A percentile compares a stretch with the other conserved stretches of the same genome.
Evolutionary conservation across 2,113 vertebrate species (phyloP).

Genomic region (Antigone vipio): DNA sequence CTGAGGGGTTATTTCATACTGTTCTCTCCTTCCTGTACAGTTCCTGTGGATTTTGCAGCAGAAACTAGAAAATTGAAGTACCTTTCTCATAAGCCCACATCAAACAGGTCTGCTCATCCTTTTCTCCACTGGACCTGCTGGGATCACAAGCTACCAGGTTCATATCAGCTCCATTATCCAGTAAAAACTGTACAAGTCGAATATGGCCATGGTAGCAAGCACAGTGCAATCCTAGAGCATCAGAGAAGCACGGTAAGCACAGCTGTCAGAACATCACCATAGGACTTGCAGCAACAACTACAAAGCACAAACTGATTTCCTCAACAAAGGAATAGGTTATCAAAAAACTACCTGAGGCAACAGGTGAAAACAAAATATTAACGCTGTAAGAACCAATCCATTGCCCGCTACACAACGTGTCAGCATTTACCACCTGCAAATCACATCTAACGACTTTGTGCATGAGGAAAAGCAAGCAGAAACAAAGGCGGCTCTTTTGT

Average conservation of each 20-base stretch:
- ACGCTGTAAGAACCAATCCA: not conserved
- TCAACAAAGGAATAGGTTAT: not conserved
- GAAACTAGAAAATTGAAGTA: conserved; percentile 43
- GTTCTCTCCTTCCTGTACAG: not conserved
- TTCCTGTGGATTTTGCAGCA: not conserved
- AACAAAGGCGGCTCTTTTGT: not conserved
- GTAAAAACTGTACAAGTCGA: conserved; percentile 88
- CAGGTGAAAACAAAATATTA: not conserved
- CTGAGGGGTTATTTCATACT: not conserved
- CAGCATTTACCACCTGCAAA: not conserved
- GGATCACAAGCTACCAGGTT: conserved; percentile 94
- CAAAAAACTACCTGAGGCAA: not conserved
- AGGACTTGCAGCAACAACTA: not conserved
- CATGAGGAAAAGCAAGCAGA: not conserved
- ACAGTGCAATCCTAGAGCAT: conserved; percentile 84
- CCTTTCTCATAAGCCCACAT: conserved; percentile 99
- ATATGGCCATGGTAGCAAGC: conserved; percentile 95
- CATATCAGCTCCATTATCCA: conserved; percentile 95
- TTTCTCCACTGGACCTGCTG: conserved; percentile 94
- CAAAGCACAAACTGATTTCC: not conserved
- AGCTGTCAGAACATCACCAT: not conserved
- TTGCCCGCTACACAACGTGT: not conserved
- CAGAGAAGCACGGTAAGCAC: not conserved
- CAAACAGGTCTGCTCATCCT: conserved; percentile 95
- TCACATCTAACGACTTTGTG: not conserved